Evolutionary conservation across 2,113 vertebrate species (phyloP), one percentile per base, ranked within the genome.

Genomic region (Salvator merianae): DNA sequence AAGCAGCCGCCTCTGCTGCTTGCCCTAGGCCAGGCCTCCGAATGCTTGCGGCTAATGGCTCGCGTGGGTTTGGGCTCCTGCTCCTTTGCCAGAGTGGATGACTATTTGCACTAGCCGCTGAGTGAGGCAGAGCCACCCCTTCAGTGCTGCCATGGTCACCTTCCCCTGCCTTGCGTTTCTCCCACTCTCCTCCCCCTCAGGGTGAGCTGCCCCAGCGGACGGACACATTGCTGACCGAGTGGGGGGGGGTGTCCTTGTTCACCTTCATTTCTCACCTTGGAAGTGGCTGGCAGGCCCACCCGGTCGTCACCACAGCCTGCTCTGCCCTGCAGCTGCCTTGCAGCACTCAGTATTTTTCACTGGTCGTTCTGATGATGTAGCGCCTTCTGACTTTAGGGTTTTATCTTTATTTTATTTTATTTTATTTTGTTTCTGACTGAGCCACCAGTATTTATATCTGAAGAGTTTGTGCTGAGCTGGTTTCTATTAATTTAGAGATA

Each of bases 1-100:
- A 99, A 98, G 94, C 98, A 99, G 97, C 98, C 98, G 83, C 98
- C 98, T 0, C 95, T 99, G 95, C 98, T 99, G 98, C 95, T 99
- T 12, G 98, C 98, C 28, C 93, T 99, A 90, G 98, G 98, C 91
- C 98, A 99, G 95, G 98, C 98, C 93, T 98, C 98, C 1, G 98
- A 99, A 95, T 99, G 98, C 91, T 95, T 99, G 90, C 97, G 98
- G 93, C 98, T 99, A 77, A 99, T 99, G 98, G 98, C 98, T 71
- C 97, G 97, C 0, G 98, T 98, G 76, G 98, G 98, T 80, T 96
- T 98, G 88, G 98, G 98, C 70, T 99, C 98, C 91, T 99, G 98
- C 94, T 99, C 98, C 89, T 99, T 99, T 85, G 98, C 98, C 97
- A 98, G 98, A 97, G 97, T 99, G 22, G 98, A 99, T 74, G 98